Base-by-base conservation (phyloP, 2,113 vertebrate species). In the Microcebus ravelobensis region DNA sequence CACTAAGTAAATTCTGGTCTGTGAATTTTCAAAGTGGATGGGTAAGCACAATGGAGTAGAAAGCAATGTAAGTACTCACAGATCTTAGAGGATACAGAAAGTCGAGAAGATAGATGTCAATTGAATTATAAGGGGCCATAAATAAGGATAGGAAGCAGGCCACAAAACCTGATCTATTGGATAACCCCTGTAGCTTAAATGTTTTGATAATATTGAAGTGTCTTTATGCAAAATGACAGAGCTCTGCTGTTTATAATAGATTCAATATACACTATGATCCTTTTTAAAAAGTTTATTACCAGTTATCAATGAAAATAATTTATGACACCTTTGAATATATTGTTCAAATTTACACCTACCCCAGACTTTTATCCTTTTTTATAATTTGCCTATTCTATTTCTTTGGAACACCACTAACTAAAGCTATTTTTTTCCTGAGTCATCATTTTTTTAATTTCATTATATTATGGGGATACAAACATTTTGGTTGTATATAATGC, bases 51-150 rank as follows among this genome's bases (percentile, higher is more conserved):
- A 57, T 25, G 17, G 2, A 5, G 6, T n/a, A 21, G 25, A 65
- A 52, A 42, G 2, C 31, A 1, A 70, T 59, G 1, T 29, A 76
- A 48, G 10, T 48, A 65, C 11, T 89, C 4, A 71, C 4, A 73
- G 18, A 73, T 95, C 73, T 93, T 84, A 93, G 14, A 96, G 55
- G 29, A 84, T 10, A 86, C 34, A 48, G 29, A 82, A 80, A 86
- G 8, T 77, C 59, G 71, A 87, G 50, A 84, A 67, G 0, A 79
- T 4, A 76, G 31, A 42, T 25, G 27, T 76, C 27, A 92, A 8
- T 34, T 74, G 71, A 85, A 34, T 79, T 70, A 63, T 48, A 67
- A 61, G 12, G 0, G 6, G 25, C 8, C 0, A 36, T 71, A 50
- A 80, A 20, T 71, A 88, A 68, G 3, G 18, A 91, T 65, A 67